Percentiles rank a stretch among this genome's conserved stretches.
Conservation (phyloP, 2,888 invertebrate species). For the Eupithecia vulgata region DNA sequence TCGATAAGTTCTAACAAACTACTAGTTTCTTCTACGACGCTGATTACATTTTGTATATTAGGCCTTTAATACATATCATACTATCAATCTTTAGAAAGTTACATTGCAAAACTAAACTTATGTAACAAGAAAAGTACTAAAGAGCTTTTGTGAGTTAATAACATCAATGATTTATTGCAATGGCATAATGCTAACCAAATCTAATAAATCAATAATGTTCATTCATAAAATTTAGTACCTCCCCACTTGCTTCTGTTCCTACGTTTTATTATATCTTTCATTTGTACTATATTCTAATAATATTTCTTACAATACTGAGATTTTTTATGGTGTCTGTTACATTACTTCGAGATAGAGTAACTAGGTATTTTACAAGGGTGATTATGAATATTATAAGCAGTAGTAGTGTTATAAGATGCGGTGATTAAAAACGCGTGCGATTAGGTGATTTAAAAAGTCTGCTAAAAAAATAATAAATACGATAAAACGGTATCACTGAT, state of each 20-base stretch:
- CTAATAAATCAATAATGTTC: background rate
- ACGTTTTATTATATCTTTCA: background rate
- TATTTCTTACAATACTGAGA: background rate
- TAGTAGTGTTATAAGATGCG: no score
- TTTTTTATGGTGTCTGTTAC: background rate
- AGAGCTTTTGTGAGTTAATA: background rate
- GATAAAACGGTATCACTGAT: no score
- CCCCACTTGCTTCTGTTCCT: background rate
- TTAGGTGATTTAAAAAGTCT: no score
- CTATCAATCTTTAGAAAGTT: background rate
- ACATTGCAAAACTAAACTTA: slow-evolving; percentile 1
- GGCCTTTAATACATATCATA: background rate
- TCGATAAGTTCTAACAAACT: no score
- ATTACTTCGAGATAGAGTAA: background rate
- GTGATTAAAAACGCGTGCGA: no score
- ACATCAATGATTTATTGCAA: background rate
- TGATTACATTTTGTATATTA: no score
- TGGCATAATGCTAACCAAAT: background rate
- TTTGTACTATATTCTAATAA: background rate
- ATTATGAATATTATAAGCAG: no score
- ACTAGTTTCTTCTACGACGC: no score
- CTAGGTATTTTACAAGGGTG: background rate
- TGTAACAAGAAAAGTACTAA: background rate
- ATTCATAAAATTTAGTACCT: background rate
- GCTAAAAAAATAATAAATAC: no score